These are phyloP conservation scores for Microplitis manilae DNA, from an alignment of 2,888 invertebrate genomes.

Conservation along the genomic window DNA sequence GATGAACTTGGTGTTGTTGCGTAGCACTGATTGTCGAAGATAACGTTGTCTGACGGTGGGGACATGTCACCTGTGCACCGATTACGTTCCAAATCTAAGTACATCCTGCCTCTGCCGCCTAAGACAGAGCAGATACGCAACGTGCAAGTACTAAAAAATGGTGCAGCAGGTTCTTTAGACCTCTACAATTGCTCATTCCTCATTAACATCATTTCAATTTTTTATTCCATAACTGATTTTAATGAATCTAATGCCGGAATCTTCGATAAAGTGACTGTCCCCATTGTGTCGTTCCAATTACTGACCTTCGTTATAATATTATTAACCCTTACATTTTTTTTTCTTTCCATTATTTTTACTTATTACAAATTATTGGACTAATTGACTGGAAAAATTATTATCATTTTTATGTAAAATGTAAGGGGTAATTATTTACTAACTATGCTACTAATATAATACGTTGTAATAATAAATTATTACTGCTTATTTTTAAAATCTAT, in stretches of 20 bases:
- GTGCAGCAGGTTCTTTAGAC: constrained; percentile 42
- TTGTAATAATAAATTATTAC: not conserved
- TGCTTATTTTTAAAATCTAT: not conserved
- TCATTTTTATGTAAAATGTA: not conserved
- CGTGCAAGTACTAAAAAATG: constrained; percentile 51
- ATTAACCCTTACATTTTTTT: not conserved
- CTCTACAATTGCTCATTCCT: constrained; percentile 22
- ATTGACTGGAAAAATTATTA: not conserved
- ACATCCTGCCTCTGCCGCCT: constrained; percentile 72
- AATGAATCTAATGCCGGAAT: not conserved
- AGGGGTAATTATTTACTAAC: not conserved
- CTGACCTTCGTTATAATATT: not conserved
- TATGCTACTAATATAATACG: no score
- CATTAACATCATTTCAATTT: not conserved
- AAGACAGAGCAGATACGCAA: constrained; percentile 67
- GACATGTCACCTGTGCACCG: constrained; percentile 77
- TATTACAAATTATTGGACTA: not conserved
- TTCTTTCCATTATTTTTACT: not conserved
- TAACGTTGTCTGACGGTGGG: constrained; percentile 93
- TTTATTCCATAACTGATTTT: not conserved
- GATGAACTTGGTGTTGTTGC: constrained; percentile 95
- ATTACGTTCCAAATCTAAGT: constrained; percentile 78
- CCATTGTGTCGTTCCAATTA: not conserved
- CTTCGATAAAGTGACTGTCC: not conserved
- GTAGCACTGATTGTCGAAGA: constrained; percentile 96